Base-by-base conservation (phyloP, 2,113 vertebrate species). In the Megaceryle torquata region DNA sequence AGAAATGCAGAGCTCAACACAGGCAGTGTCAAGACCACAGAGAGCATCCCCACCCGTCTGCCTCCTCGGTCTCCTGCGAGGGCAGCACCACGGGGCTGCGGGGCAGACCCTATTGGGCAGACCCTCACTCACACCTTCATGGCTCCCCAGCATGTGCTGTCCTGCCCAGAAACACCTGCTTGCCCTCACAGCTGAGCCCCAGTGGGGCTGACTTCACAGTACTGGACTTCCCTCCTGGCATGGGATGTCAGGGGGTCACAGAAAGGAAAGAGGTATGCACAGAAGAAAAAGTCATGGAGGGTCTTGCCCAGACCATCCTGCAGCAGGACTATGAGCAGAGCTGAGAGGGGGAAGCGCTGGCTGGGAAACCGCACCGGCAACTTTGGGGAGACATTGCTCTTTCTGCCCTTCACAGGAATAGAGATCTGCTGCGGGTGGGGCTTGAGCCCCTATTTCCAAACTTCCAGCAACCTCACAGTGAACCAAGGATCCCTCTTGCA, bases 91-190 rank as follows among this genome's bases (percentile, higher is more conserved):
- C 0, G 2, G 53, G 29, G 26, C n/a, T 20, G 18, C 48, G 39
- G 57, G 19, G 43, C 44, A 78, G 51, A 46, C 8, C 71, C 39
- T 35, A 1, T 1, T 41, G 57, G 19, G 43, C 44, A 82, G 51
- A 46, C 8, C 71, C 39, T 35, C 1, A 1, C 21, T 8, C 1
- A 1, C 2, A 2, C 33, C 59, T 24, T 11, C 60, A 21, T 0
- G 1, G 53, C 8, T n/a, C 25, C 43, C 65, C 31, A 19, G 31
- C 39, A n/a, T 2, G 0, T 1, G 3, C 70, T 33, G 21, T 50
- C 39, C 77, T 57, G 21, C 53, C 46, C 33, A 21, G 13, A 60
- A 39, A 33, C 82, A 41, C 35, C 22, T 29, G 33, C 46, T 48
- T 29, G 29, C 69, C 59, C 0, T 1, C 57, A 46, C 26, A 9